Evolutionary conservation across 2,113 vertebrate species (phyloP), one percentile per base, ranked within the genome.

Genomic region (Cardinalis cardinalis): DNA sequence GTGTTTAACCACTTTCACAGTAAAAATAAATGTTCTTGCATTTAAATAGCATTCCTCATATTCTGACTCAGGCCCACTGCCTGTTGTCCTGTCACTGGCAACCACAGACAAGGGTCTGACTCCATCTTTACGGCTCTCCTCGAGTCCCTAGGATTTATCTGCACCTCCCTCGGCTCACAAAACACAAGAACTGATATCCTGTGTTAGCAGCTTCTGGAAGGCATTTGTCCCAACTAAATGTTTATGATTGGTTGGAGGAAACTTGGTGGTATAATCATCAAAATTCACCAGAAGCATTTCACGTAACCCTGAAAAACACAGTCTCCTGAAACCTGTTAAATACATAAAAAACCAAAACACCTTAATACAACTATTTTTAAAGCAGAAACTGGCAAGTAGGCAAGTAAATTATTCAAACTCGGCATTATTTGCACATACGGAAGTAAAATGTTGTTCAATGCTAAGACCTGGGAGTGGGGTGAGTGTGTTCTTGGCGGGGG

Each of bases 261-360:
- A 72, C 2, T 28, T 59, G 12, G 40, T 14, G 9, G 14, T 10
- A 25, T 6, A 41, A 68, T 44, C 29, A 53, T 5, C 18, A 44
- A 64, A 89, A 84, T 23, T 76, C 28, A 73, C 24, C 18, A 29
- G 24, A 7, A 69, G 18, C 29, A 38, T 15, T 71, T 40, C 44
- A 29, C 1, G 0, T n/a, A 49, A 68, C 11, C 8, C 34, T 31
- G 4, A 19, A 32, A 64, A 76, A 65, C 2, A 46, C 1, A 11
- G 41, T 38, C 65, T 84, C 43, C 31, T 56, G 52, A 81, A 84
- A 77, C 9, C 26, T 6, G 15, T 8, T 60, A 32, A 4, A 40
- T 9, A 68, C 48, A 17, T 16, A 49, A 60, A 70, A 73, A 49
- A 4, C 0, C 4, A 14, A 68, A 63, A 34, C 6, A 60, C 3